Evolutionary conservation across 53 echinoderm and acorn worm species (phyloP).

Genomic region (Zoroaster sp.): DNA sequence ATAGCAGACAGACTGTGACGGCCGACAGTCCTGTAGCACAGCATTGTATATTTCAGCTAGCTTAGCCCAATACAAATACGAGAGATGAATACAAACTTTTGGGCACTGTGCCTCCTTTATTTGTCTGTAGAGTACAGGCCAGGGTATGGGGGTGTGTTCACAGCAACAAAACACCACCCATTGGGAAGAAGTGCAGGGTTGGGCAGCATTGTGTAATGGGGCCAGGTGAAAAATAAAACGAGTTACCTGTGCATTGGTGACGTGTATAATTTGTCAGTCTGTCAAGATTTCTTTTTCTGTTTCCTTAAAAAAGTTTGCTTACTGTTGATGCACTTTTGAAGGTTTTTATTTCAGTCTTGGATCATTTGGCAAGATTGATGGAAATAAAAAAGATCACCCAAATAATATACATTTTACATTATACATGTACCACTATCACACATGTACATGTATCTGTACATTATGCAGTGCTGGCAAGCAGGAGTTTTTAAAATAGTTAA

Average conservation of each 20-base stretch:
- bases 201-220: constrained; percentile 22
- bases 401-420: too few relatives aligned
- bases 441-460: too few relatives aligned
- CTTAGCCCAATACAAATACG: not conserved
- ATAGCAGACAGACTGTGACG: not conserved
- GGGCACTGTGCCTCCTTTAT: not conserved
- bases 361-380: too few relatives aligned
- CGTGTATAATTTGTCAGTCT: not conserved
- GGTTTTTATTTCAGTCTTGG: too few relatives aligned
- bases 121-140: not conserved
- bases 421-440: too few relatives aligned
- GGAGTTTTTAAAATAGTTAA: too few relatives aligned
- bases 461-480: too few relatives aligned
- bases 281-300: not conserved
- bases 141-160: constrained; percentile 4
- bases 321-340: too few relatives aligned
- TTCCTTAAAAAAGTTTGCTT: too few relatives aligned
- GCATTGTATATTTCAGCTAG: not conserved
- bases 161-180: constrained; percentile 44
- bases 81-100: not conserved
- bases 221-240: not conserved
- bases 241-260: not conserved
- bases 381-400: too few relatives aligned
- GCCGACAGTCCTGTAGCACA: not conserved
- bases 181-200: constrained; percentile 31